A percentile compares a stretch with the other conserved stretches of the same genome.
Evolutionary conservation across 2,797 vertebrate species (phyloP).

Genomic region (Gallinago solitaria): DNA sequence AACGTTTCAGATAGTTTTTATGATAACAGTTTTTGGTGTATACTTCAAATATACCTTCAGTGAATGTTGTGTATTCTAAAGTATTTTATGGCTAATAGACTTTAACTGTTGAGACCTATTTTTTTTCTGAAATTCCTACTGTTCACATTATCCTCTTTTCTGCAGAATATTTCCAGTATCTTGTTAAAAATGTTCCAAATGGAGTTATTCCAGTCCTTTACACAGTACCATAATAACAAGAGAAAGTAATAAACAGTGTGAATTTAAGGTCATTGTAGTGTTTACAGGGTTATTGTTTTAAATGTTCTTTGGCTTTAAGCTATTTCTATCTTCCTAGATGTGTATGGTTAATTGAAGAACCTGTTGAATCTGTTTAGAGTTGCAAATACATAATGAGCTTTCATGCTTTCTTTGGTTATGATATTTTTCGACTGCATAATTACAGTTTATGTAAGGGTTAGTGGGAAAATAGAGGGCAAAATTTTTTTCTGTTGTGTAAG

Average conservation of each 20-base stretch:
- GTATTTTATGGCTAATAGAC: background rate
- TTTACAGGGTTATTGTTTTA: background rate
- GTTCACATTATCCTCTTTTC: background rate
- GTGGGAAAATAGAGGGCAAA: background rate
- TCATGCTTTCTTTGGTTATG: background rate
- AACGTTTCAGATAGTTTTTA: background rate
- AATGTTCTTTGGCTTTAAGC: background rate
- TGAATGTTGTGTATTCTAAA: background rate
- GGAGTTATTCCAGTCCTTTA: background rate
- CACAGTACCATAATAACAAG: background rate
- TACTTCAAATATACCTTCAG: background rate
- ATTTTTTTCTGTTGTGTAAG: background rate
- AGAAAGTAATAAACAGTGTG: background rate
- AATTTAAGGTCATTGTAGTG: background rate
- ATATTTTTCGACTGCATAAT: background rate
- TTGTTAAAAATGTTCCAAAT: background rate
- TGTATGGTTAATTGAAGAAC: background rate
- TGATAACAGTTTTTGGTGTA: background rate
- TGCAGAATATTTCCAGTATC: background rate
- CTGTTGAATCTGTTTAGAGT: background rate
- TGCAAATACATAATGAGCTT: background rate
- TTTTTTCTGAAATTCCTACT: background rate
- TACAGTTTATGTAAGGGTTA: background rate
- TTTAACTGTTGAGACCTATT: background rate
- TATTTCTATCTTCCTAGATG: background rate